These are phyloP conservation scores for Phalacrocorax aristotelis DNA, from an alignment of 2,113 vertebrate species.

Conservation along the genomic window DNA sequence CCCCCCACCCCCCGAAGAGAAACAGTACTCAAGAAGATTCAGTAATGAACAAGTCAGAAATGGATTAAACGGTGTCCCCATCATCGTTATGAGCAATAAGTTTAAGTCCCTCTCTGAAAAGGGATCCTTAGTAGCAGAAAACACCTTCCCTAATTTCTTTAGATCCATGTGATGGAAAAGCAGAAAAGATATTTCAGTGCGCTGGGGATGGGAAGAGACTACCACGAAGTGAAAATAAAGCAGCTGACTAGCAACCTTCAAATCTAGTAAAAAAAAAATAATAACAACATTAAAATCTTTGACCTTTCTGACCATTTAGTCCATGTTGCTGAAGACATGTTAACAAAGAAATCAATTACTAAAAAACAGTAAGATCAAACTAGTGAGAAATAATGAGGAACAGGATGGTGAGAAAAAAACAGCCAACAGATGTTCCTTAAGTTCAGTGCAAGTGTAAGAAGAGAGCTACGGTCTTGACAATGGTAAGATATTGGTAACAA, in stretches of 20 bases:
- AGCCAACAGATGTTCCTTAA: not conserved
- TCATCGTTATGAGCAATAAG: not conserved
- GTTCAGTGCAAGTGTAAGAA: not conserved
- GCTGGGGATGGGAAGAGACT: not conserved
- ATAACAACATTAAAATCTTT: not conserved
- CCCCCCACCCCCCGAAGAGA: not conserved
- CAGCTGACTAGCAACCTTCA: not conserved
- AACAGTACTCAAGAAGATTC: not conserved
- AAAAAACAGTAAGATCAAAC: not conserved
- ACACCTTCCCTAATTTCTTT: not conserved
- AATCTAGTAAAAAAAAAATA: not conserved
- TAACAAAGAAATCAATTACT: not conserved
- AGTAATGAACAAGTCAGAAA: not conserved
- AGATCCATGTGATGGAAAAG: not conserved
- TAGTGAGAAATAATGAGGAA: not conserved
- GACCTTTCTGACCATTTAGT: not conserved
- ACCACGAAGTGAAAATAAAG: not conserved
- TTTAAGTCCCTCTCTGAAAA: not conserved
- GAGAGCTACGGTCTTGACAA: not conserved
- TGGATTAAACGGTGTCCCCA: not conserved
- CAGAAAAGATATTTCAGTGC: not conserved
- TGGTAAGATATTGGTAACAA: not conserved
- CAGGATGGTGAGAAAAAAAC: not conserved
- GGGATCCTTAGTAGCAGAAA: not conserved
- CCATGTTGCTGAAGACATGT: not conserved